Evolutionary conservation across 2,797 vertebrate genomes (phyloP).

Genomic region (Enteromius treurensis): DNA sequence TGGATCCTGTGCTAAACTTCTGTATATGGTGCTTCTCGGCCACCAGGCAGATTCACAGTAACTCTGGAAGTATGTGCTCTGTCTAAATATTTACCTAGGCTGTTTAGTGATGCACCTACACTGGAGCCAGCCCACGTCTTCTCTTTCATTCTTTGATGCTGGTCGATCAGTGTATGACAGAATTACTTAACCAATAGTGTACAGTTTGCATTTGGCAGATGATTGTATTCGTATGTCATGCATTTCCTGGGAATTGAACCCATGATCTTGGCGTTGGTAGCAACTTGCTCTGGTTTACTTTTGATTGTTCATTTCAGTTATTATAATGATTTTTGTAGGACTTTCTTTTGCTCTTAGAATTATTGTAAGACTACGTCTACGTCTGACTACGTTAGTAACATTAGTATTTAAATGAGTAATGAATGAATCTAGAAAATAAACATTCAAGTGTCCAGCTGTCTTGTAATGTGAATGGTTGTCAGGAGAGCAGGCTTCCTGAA

Average conservation of each 20-base stretch:
- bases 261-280: background rate
- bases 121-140: slow-evolving; percentile 63
- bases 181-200: background rate
- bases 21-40: slow-evolving; percentile 77
- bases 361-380: background rate
- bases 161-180: background rate
- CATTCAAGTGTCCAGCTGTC: background rate
- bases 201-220: background rate
- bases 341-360: too few relatives aligned
- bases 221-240: background rate
- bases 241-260: background rate
- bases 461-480: slow-evolving; percentile 25
- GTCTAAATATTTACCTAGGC: slow-evolving; percentile 79
- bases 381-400: too few relatives aligned
- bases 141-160: background rate
- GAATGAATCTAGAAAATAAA: slow-evolving; percentile 2
- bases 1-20: slow-evolving; percentile 59
- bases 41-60: slow-evolving; percentile 63
- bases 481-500: slow-evolving; percentile 17
- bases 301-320: background rate
- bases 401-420: background rate
- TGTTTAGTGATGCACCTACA: slow-evolving; percentile 75
- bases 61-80: slow-evolving; percentile 71
- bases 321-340: background rate
- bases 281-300: background rate